Evolutionary conservation across 2,888 invertebrate species (phyloP), one percentile per base, ranked within the genome.

Genomic region (Penaeus monodon): DNA sequence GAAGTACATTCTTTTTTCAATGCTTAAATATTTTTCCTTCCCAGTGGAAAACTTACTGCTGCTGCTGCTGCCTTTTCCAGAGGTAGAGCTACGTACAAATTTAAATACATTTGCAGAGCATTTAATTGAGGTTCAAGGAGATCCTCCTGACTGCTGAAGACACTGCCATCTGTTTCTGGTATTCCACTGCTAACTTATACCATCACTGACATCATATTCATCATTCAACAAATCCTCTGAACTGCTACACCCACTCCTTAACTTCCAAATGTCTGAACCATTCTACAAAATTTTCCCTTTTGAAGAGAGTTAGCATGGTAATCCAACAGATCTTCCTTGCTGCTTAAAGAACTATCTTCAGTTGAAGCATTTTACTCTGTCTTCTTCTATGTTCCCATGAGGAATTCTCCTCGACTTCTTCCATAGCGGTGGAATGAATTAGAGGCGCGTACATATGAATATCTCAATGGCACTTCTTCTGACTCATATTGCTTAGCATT

Each of bases 81-180:
- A 77, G 38, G 81, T 86, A 4, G 74, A 33, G 64, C 81, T 77
- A 17, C 68, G 86, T 12, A 86, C 22, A 74, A 86, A 86, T 65
- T 29, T 70, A 29, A 49, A 65, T 10, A 86, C 68, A 77, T 86
- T 86, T 22, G 44, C 66, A n/a, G 86, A 86, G 81, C 86, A 86
- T 57, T 57, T 86, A 27, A 77, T 57, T 38, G 22, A 27, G 83
- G 38, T 17, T 74, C 74, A 20, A 77, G 49, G 14, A 87, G 74
- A 65, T 87, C 79, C n/a, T 87, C 86, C 27, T 79, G 83, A 70
- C 86, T 87, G 57, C 86, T 83, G 49, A 87, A 87, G 57, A 87
- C 86, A 79, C 86, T 87, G 22, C 86, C 86, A 77, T 86, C 86
- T 57, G 86, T 86, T 57, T 86, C 86, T 57, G 77, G 81, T 64